phyloP scores from a whole-genome alignment of 1,140 invertebrate species.

The Liolophura sinensis region DNA sequence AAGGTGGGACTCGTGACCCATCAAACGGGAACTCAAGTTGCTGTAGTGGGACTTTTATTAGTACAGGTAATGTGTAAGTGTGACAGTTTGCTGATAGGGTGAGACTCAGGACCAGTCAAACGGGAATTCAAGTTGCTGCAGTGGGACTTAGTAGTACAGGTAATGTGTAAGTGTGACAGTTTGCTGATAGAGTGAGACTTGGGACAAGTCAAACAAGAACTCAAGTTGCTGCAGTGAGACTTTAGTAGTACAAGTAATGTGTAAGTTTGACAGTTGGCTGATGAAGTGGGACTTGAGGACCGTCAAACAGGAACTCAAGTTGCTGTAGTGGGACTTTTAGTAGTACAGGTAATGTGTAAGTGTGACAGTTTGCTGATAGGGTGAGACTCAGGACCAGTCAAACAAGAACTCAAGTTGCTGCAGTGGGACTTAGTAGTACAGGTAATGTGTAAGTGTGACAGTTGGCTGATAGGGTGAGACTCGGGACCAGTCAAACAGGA shows the following conservation, averaged over 20 bases:
- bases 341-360: conserved; percentile 57
- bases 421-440: conserved; percentile 71
- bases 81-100: conserved; percentile 85
- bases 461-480: conserved; percentile 85
- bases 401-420: conserved; percentile 84
- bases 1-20: conserved; percentile 85
- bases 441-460: conserved; percentile 73
- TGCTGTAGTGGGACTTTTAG: conserved; percentile 79
- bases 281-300: conserved; percentile 90
- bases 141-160: conserved; percentile 66
- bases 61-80: conserved; percentile 61
- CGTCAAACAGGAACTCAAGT: conserved; percentile 86
- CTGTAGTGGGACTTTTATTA: conserved; percentile 76
- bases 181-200: conserved; percentile 88
- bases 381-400: conserved; percentile 87
- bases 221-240: conserved; percentile 89
- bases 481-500: conserved; percentile 86
- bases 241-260: conserved; percentile 22
- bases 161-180: conserved; percentile 80
- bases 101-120: conserved; percentile 87
- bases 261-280: too few relatives aligned
- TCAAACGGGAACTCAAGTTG: conserved; percentile 86
- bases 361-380: conserved; percentile 84
- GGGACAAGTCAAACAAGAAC: conserved; percentile 81
- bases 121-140: conserved; percentile 87